A percentile compares a stretch with the other conserved stretches of the same genome.
Evolutionary conservation across 2,797 vertebrate species (phyloP).

Genomic region (Merluccius polli): DNA sequence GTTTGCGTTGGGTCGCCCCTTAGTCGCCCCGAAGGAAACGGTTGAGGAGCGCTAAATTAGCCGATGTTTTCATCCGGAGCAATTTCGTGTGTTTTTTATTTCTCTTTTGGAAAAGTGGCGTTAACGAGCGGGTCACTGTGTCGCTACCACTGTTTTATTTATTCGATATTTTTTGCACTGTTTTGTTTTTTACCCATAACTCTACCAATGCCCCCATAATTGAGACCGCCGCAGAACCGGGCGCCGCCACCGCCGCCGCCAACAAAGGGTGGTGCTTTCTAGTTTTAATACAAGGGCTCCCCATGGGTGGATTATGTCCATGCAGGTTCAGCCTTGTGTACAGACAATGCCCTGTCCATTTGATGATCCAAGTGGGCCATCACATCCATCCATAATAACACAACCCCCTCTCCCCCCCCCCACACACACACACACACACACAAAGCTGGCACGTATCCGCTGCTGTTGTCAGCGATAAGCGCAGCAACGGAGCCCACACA

Average conservation of each 20-base stretch:
- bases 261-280: background rate
- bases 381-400: background rate
- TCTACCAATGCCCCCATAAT: too few relatives aligned
- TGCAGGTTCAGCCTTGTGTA: background rate
- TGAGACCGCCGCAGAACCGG: background rate
- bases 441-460: too few relatives aligned
- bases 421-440: too few relatives aligned
- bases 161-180: too few relatives aligned
- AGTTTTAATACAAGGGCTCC: background rate
- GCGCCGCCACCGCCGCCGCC: too few relatives aligned
- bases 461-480: background rate
- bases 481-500: background rate
- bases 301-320: background rate
- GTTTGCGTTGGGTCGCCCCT: too few relatives aligned
- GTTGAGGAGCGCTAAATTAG: too few relatives aligned
- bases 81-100: too few relatives aligned
- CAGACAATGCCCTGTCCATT: background rate
- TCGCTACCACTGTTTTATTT: background rate
- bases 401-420: background rate
- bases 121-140: background rate
- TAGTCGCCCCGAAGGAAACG: too few relatives aligned
- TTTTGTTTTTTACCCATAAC: background rate
- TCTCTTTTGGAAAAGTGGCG: background rate
- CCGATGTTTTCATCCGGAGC: too few relatives aligned
- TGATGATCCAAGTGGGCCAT: background rate